phyloP scores from a whole-genome alignment of 2,888 invertebrate species.

The Caenorhabditis imperialis region DNA sequence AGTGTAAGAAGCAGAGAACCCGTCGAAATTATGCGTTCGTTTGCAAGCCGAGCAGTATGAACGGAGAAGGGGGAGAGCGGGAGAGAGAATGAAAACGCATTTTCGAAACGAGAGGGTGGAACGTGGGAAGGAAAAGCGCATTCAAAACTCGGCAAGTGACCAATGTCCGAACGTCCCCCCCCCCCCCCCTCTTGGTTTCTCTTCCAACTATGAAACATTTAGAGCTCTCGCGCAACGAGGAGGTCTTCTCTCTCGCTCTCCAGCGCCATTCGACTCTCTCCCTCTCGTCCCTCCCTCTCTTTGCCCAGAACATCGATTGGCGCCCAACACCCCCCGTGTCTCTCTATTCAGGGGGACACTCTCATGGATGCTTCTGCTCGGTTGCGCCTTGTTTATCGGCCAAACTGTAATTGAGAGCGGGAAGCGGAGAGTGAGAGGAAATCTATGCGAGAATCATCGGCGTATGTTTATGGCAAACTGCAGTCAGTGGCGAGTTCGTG shows the following conservation, averaged over 20 bases:
- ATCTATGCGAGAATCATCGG: too few relatives aligned
- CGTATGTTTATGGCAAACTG: too few relatives aligned
- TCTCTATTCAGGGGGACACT: too few relatives aligned
- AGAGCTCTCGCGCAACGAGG: conserved; percentile 22
- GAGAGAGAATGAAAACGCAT: conserved; percentile 3
- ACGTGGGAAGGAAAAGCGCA: conserved; percentile 14
- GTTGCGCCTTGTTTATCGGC: too few relatives aligned
- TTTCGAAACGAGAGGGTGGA: conserved; percentile 22
- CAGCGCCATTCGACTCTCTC: too few relatives aligned
- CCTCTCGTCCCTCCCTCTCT: too few relatives aligned
- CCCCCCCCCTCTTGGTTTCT: conserved; percentile 11
- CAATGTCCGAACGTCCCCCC: conserved; percentile 27
- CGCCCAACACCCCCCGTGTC: background rate
- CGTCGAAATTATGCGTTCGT: background rate
- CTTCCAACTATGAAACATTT: conserved; percentile 43
- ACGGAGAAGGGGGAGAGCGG: background rate
- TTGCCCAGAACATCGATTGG: too few relatives aligned
- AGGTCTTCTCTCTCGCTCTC: conserved; percentile 11
- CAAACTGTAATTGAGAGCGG: too few relatives aligned
- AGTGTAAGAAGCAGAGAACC: too few relatives aligned
- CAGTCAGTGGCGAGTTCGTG: too few relatives aligned
- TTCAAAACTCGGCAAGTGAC: conserved; percentile 43
- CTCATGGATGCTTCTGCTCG: too few relatives aligned
- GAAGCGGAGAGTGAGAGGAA: too few relatives aligned
- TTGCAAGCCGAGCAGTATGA: background rate